Evolutionary conservation across 2,797 vertebrate species (phyloP).

Genomic region (Coluber constrictor): DNA sequence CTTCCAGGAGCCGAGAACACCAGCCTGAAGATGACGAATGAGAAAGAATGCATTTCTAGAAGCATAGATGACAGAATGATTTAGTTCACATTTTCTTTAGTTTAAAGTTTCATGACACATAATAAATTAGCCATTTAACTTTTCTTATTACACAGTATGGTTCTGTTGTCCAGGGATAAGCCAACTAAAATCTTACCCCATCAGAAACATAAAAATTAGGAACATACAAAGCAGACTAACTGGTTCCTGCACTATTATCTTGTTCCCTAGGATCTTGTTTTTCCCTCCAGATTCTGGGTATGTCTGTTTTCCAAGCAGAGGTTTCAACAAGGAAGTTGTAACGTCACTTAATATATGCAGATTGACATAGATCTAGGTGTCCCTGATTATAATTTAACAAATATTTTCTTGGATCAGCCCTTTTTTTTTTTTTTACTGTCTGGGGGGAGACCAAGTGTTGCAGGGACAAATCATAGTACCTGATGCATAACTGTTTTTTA

Average conservation of each 20-base stretch:
- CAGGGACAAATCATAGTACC: background rate
- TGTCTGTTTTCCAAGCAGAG: background rate
- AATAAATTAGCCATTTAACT: background rate
- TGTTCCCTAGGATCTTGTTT: background rate
- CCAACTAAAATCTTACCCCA: background rate
- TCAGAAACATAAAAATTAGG: background rate
- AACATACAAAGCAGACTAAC: background rate
- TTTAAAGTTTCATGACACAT: background rate
- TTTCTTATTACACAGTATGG: background rate
- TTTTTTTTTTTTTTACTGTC: background rate
- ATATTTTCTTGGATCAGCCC: background rate
- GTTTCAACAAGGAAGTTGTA: background rate
- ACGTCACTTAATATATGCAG: background rate
- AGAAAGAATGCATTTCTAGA: background rate
- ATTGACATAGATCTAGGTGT: background rate
- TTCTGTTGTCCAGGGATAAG: background rate
- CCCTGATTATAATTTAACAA: background rate
- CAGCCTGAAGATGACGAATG: too few species aligned
- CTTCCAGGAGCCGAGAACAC: too few species aligned
- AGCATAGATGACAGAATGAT: background rate
- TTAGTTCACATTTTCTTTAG: background rate
- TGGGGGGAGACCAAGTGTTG: background rate
- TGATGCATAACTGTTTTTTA: background rate
- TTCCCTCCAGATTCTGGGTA: background rate
- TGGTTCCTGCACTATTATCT: background rate